A percentile compares a stretch with the other conserved stretches of the same genome.
phyloP scores from a whole-genome alignment of 2,888 invertebrate species.

The Xylocampa areola region DNA sequence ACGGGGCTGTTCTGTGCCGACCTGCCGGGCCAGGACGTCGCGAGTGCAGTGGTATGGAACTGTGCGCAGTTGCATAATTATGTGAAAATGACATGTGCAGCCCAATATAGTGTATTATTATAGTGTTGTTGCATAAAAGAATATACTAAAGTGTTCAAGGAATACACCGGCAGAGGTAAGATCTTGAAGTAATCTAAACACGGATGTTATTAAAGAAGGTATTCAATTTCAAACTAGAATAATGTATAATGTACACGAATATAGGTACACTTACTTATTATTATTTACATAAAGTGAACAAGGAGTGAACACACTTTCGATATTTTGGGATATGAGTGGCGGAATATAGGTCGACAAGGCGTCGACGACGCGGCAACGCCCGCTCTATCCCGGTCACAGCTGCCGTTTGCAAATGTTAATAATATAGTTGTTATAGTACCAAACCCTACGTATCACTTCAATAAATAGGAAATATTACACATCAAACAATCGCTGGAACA shows the following conservation, averaged over 20 bases:
- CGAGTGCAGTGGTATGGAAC: conserved; percentile 69
- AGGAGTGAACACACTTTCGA: conserved; percentile 73
- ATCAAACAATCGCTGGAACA: conserved; percentile 4
- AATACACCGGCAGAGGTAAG: conserved; percentile 39
- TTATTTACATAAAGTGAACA: conserved; percentile 58
- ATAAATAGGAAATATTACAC: not conserved
- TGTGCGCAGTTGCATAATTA: conserved; percentile 74
- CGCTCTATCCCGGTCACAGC: conserved; percentile 86
- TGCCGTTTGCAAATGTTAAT: conserved; percentile 74
- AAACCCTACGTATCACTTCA: conserved; percentile 3
- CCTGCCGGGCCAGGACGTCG: conserved; percentile 58
- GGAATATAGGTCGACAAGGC: conserved; percentile 85
- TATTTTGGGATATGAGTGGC: conserved; percentile 87
- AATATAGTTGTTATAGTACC: conserved; percentile 54
- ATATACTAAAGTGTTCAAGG: conserved; percentile 8
- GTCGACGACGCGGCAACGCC: conserved; percentile 83
- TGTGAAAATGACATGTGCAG: conserved; percentile 61
- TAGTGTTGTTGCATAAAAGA: conserved; percentile 33
- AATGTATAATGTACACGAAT: conserved; percentile 9
- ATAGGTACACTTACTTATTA: conserved; percentile 35
- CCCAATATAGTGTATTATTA: conserved; percentile 45
- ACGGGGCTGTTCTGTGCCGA: conserved; percentile 41
- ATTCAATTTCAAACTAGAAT: not conserved
- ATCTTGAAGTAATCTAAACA: conserved; percentile 2
- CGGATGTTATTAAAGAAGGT: conserved; percentile 12